Evolutionary conservation across 92 coral and sea anemone species (phyloP).

Genomic region (Heliopora coerulea): DNA sequence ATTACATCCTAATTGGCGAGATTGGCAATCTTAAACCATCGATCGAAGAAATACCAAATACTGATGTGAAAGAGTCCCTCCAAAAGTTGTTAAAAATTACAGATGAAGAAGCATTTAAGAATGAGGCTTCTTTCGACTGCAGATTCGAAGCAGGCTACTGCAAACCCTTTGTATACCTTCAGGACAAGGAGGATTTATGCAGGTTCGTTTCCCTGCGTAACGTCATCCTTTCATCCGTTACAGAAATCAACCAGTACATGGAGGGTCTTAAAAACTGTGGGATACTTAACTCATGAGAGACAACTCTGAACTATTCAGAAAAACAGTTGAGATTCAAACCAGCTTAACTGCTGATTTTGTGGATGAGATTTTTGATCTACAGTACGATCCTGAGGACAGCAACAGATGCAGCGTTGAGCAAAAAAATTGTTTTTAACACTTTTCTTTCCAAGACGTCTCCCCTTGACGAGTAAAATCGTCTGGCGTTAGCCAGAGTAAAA

Average conservation of each 20-base stretch:
- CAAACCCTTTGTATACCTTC: conserved; percentile 3
- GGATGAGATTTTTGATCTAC: not conserved
- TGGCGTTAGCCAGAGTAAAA: too few relatives aligned
- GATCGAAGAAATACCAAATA: conserved; percentile 47
- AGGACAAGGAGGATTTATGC: conserved; percentile 3
- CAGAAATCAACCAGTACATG: conserved; percentile 50
- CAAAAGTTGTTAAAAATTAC: conserved; percentile 37
- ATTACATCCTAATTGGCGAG: conserved; percentile 38
- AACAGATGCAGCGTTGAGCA: conserved; percentile 45
- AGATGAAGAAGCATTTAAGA: conserved; percentile 50
- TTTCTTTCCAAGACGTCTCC: too few relatives aligned
- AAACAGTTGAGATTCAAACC: conserved; percentile 5
- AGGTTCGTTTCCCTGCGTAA: conserved; percentile 33
- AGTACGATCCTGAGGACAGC: conserved; percentile 3
- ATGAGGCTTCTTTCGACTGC: conserved; percentile 46
- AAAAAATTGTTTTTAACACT: conserved; percentile 37
- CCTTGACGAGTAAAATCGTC: too few relatives aligned
- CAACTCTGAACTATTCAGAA: conserved; percentile 32
- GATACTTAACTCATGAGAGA: conserved; percentile 36
- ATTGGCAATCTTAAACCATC: conserved; percentile 45
- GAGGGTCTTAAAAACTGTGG: conserved; percentile 53
- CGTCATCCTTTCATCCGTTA: conserved; percentile 45
- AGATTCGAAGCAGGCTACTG: conserved; percentile 6
- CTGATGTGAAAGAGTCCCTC: conserved; percentile 48
- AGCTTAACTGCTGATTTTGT: conserved; percentile 40